A percentile compares a stretch with the other conserved stretches of the same genome.
Conservation (phyloP, 2,113 vertebrate genomes). For the Chaenocephalus aceratus region DNA sequence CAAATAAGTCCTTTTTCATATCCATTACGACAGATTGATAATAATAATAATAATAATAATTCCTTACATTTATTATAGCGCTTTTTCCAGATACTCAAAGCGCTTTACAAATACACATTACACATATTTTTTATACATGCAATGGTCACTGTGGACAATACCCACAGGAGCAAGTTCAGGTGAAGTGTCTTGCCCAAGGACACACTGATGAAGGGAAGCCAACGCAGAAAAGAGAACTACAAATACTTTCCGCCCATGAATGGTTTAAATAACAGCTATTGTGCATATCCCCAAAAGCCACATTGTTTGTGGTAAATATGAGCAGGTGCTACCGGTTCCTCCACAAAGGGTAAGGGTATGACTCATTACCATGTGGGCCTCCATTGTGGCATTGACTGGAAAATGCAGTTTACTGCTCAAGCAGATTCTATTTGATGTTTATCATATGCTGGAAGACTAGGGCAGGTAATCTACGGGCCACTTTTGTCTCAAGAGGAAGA, state of each 20-base stretch:
- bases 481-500: slow-evolving; percentile 4
- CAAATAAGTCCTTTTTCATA: background rate
- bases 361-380: slow-evolving; percentile 52
- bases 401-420: slow-evolving; percentile 1
- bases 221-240: background rate
- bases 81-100: no score
- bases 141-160: no score
- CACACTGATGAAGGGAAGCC: background rate
- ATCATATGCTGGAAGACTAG: slow-evolving; percentile 46
- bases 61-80: no score
- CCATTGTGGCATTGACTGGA: slow-evolving; percentile 33
- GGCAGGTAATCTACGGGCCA: slow-evolving; percentile 35
- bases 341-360: slow-evolving; percentile 38
- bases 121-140: no score
- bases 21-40: background rate
- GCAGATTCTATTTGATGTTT: slow-evolving; percentile 49
- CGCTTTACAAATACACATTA: no score
- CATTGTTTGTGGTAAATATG: slow-evolving; percentile 31
- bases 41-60: no score
- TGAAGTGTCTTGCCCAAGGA: no score
- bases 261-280: slow-evolving; percentile 36
- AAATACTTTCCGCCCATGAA: background rate
- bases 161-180: no score
- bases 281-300: slow-evolving; percentile 23
- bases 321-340: slow-evolving; percentile 22